Evolutionary conservation across 2,797 vertebrate genomes (phyloP).

Genomic region (Oophaga sylvatica): DNA sequence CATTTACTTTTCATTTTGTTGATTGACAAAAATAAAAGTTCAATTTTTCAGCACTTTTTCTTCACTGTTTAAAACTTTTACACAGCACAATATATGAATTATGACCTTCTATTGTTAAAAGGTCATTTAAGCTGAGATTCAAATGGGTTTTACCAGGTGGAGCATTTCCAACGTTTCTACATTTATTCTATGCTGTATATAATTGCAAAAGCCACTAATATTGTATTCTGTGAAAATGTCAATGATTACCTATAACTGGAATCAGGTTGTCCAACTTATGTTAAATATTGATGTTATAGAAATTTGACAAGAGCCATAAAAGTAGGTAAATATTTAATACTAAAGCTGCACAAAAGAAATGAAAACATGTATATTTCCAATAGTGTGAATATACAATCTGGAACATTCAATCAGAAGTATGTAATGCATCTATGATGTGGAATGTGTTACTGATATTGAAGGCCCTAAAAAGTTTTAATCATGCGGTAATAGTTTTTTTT

Average conservation of each 20-base stretch:
- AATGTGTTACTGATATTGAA: background rate
- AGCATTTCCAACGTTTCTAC: background rate
- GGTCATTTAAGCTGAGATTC: too few species aligned
- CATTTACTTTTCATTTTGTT: too few species aligned
- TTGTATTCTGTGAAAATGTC: background rate
- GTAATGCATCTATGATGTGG: background rate
- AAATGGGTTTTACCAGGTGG: too few species aligned
- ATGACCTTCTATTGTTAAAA: too few species aligned
- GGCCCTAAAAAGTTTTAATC: background rate
- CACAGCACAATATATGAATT: too few species aligned
- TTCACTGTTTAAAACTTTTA: too few species aligned
- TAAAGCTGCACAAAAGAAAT: too few species aligned
- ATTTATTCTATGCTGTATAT: background rate
- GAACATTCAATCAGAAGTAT: background rate
- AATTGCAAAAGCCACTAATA: background rate
- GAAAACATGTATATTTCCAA: too few species aligned
- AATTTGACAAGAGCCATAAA: background rate
- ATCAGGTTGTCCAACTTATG: background rate
- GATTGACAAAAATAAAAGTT: too few species aligned
- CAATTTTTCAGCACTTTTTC: too few species aligned
- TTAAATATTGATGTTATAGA: background rate
- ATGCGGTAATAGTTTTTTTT: background rate
- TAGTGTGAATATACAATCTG: too few species aligned
- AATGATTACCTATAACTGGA: background rate
- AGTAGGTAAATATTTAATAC: too few species aligned